phyloP scores from a whole-genome alignment of 1,140 invertebrate species.

The Drosophila pseudoobscura region DNA sequence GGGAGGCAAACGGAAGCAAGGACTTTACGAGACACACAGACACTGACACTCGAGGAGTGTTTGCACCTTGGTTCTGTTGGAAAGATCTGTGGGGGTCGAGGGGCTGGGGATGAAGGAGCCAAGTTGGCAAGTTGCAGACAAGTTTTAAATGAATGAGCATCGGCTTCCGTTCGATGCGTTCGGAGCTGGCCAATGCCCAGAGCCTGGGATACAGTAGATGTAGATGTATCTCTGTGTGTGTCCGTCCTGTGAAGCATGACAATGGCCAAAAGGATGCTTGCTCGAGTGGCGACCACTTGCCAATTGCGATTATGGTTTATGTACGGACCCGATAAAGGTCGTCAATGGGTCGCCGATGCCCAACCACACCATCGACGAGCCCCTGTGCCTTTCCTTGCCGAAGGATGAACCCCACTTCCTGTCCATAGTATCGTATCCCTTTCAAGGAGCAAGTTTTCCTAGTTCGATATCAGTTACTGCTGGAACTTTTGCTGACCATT shows the following conservation, averaged over 20 bases:
- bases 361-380: constrained; percentile 6
- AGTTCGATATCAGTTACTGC: constrained; percentile 56
- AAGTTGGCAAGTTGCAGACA: constrained; percentile 79
- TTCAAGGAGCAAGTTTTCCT: constrained; percentile 70
- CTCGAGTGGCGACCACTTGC: constrained; percentile 78
- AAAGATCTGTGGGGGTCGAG: not conserved
- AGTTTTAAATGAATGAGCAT: constrained; percentile 80
- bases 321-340: constrained; percentile 73
- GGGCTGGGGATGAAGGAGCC: constrained; percentile 5
- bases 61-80: constrained; percentile 49
- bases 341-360: constrained; percentile 73
- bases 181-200: constrained; percentile 61
- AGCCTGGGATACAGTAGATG: not conserved
- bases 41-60: constrained; percentile 29
- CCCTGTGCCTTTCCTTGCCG: constrained; percentile 10
- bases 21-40: constrained; percentile 59
- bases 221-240: constrained; percentile 13
- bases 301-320: constrained; percentile 82
- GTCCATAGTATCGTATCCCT: not conserved
- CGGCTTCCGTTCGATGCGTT: constrained; percentile 77
- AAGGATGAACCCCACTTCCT: constrained; percentile 13
- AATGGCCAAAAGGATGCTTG: constrained; percentile 58
- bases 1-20: constrained; percentile 47
- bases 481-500: constrained; percentile 70
- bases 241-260: constrained; percentile 70